phyloP scores from a whole-genome alignment of 2,888 invertebrate genomes.

The Nasonovia ribisnigri region DNA sequence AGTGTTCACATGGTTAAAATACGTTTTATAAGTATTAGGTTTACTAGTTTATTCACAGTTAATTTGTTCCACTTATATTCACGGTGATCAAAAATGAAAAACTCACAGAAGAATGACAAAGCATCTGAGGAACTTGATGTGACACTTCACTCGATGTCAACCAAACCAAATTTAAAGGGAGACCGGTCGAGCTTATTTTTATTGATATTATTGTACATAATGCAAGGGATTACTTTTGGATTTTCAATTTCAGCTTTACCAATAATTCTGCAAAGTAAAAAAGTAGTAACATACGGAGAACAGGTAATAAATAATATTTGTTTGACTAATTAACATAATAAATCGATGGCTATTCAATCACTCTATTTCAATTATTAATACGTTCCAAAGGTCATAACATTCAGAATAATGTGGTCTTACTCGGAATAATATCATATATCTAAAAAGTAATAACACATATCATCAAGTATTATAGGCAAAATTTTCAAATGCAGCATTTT shows the following conservation, averaged over 20 bases:
- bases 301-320: constrained; percentile 74
- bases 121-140: neutral
- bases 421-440: neutral
- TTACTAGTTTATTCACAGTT: neutral
- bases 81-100: neutral
- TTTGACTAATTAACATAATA: neutral
- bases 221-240: constrained; percentile 96
- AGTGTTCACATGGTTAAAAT: neutral
- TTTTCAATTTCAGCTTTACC: constrained; percentile 90
- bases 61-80: neutral
- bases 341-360: neutral
- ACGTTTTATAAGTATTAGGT: neutral
- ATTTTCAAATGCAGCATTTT: neutral
- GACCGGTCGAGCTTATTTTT: constrained; percentile 87
- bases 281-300: constrained; percentile 92
- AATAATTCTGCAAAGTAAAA: constrained; percentile 90
- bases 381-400: neutral
- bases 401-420: too few species aligned
- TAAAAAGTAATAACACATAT: neutral
- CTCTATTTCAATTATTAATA: neutral
- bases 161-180: constrained; percentile 70
- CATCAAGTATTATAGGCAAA: neutral
- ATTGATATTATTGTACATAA: constrained; percentile 90
- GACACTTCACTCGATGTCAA: neutral
- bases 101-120: neutral